A percentile compares a stretch with the other conserved stretches of the same genome.
Evolutionary conservation across 2,888 invertebrate genomes (phyloP).

Genomic region (Gymnoscelis rufifasciata): DNA sequence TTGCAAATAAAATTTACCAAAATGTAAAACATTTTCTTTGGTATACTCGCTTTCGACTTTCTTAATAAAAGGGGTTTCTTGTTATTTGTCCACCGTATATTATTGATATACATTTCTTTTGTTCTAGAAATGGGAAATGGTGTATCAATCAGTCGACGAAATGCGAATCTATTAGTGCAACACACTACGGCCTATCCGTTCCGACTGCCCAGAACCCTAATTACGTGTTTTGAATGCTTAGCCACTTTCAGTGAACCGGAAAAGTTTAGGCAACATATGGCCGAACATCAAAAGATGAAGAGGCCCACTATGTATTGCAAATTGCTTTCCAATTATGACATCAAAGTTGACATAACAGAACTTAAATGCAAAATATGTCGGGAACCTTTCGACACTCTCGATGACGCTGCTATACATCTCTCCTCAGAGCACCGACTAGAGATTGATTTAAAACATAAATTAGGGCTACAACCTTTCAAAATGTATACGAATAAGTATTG

Average conservation of each 20-base stretch:
- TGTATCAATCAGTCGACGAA: conserved; percentile 36
- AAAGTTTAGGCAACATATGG: conserved; percentile 41
- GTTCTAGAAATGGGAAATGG: conserved; percentile 42
- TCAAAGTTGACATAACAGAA: conserved; percentile 30
- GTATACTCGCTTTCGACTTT: too few relatives aligned
- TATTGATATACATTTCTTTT: conserved; percentile 40
- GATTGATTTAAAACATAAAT: conserved; percentile 32
- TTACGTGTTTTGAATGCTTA: conserved; percentile 41
- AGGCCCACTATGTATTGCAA: conserved; percentile 6
- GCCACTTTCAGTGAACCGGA: conserved; percentile 35
- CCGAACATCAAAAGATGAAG: conserved; percentile 5
- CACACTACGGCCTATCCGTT: conserved; percentile 46
- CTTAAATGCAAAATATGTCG: conserved; percentile 39
- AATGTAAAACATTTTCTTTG: too few relatives aligned
- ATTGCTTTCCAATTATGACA: conserved; percentile 11
- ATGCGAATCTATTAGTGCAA: conserved; percentile 40
- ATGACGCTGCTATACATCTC: conserved; percentile 38
- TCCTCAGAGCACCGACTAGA: conserved; percentile 20
- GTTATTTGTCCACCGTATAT: too few relatives aligned
- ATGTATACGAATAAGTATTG: conserved; percentile 22
- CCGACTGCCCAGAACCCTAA: conserved; percentile 34
- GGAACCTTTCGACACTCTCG: conserved; percentile 28
- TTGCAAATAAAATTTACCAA: too few relatives aligned
- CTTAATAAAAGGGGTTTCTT: too few relatives aligned
- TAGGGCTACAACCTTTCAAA: conserved; percentile 32